These are phyloP conservation scores for Enchytraeus crypticus DNA, from an alignment of 2,888 invertebrate species.

Conservation along the genomic window DNA sequence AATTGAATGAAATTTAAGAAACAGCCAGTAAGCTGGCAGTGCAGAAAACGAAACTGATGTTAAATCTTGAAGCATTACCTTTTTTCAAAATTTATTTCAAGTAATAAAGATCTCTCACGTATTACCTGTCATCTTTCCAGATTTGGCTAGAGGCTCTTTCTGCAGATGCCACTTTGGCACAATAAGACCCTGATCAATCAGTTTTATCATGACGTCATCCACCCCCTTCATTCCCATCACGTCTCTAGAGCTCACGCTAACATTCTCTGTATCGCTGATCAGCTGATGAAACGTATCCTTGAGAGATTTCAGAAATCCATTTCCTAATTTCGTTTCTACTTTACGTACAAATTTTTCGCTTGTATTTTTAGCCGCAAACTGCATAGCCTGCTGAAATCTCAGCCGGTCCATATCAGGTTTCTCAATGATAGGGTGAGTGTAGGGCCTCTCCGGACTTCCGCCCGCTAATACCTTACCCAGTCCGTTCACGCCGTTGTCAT, in stretches of 20 bases:
- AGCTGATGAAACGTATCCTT: too few relatives aligned
- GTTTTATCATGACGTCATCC: background rate
- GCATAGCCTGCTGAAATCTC: conserved; percentile 13
- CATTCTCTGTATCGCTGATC: background rate
- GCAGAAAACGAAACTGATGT: too few relatives aligned
- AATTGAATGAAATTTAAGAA: too few relatives aligned
- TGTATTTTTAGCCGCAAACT: too few relatives aligned
- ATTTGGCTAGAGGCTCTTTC: background rate
- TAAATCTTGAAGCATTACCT: too few relatives aligned
- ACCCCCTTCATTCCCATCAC: background rate
- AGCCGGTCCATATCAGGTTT: background rate
- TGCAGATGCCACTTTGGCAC: conserved; percentile 5
- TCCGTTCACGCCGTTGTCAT: background rate
- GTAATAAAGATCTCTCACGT: too few relatives aligned
- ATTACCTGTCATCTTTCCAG: background rate
- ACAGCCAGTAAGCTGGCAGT: too few relatives aligned
- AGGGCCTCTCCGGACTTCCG: background rate
- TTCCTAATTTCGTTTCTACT: too few relatives aligned
- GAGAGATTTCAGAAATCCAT: too few relatives aligned
- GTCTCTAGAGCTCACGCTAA: background rate
- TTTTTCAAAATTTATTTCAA: too few relatives aligned
- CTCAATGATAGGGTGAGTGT: background rate
- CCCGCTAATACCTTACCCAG: too few relatives aligned
- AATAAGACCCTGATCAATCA: conserved; percentile 6
- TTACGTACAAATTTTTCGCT: too few relatives aligned